Evolutionary conservation across 2,113 vertebrate genomes (phyloP), one percentile per base, ranked within the genome.

Genomic region (Megaceryle torquata): DNA sequence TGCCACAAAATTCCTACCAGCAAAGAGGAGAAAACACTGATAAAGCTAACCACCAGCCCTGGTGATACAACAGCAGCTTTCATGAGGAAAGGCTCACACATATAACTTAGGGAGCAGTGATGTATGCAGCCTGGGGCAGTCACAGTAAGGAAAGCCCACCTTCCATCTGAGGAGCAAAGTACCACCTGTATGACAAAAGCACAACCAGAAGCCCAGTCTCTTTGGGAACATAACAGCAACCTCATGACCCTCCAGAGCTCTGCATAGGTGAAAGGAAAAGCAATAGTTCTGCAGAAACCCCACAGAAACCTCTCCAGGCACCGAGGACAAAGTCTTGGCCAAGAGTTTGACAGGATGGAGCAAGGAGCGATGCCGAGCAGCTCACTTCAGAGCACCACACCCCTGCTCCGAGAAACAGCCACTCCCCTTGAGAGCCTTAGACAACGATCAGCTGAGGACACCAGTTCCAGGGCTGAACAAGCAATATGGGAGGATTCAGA

Each of bases 1-100:
- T 19, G 96, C 99, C 37, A 99, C 99, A 48, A 99, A 99, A 83
- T 98, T 99, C 96, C 99, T 99, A 93, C 11, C 60, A 10, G 59
- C 26, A 89, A 56, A 63, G 53, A 67, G 77, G 80, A 72, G 50
- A 89, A 56, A 64, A 61, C 15, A 72, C 24, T 2, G 17, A 64
- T 61, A 65, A 68, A 90, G 64, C 11, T n/a, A 44, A 16, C n/a
- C 33, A 76, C 71, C 43, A 91, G 43, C 15, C 43, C 44, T 35
- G 18, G 11, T 65, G 53, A 60, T 31, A n/a, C 65, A 89, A 33
- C 19, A 76, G 53, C 37, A 68, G 22, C 18, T 60, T 26, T 33
- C 20, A 26, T 2, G 7, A 37, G 44, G 10, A 83, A 87, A 61
- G 28, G 64, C 39, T 90, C 41, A 53, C 10, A 18, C 15, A 11